Conservation (phyloP, 2,888 invertebrate genomes). For the Cataglyphis cursor region DNA sequence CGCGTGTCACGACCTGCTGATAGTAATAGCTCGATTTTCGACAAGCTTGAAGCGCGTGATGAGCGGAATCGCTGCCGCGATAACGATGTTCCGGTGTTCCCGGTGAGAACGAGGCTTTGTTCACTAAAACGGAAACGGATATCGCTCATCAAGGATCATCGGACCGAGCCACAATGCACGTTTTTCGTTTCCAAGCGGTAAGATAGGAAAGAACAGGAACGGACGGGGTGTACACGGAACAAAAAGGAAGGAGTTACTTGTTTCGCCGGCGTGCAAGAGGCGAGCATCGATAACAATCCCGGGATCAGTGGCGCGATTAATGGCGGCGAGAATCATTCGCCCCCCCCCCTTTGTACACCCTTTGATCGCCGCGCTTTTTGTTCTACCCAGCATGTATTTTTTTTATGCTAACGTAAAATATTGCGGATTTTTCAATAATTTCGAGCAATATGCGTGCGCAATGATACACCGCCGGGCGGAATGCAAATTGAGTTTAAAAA, state of each 20-base stretch:
- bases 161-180: conserved; percentile 74
- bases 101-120: conserved; percentile 83
- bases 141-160: conserved; percentile 85
- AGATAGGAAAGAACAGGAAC: not conserved
- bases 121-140: conserved; percentile 84
- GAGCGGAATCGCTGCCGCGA: conserved; percentile 76
- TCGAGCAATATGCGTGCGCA: conserved; percentile 24
- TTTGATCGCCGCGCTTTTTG: not conserved
- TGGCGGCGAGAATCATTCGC: conserved; percentile 69
- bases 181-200: conserved; percentile 66
- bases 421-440: conserved; percentile 43
- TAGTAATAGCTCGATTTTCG: conserved; percentile 35
- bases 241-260: conserved; percentile 59
- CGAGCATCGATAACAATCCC: conserved; percentile 70
- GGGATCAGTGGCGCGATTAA: conserved; percentile 75
- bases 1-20: conserved; percentile 24
- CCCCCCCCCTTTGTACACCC: conserved; percentile 53
- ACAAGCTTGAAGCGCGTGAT: conserved; percentile 28
- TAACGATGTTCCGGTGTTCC: conserved; percentile 85
- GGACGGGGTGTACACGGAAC: conserved; percentile 19
- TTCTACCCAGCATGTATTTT: conserved; percentile 7
- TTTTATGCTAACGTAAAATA: conserved; percentile 18
- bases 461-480: conserved; percentile 23
- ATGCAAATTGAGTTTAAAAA: conserved; percentile 50
- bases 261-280: conserved; percentile 40